Evolutionary conservation across 2,797 vertebrate species (phyloP).

Genomic region (Mus spretus): DNA sequence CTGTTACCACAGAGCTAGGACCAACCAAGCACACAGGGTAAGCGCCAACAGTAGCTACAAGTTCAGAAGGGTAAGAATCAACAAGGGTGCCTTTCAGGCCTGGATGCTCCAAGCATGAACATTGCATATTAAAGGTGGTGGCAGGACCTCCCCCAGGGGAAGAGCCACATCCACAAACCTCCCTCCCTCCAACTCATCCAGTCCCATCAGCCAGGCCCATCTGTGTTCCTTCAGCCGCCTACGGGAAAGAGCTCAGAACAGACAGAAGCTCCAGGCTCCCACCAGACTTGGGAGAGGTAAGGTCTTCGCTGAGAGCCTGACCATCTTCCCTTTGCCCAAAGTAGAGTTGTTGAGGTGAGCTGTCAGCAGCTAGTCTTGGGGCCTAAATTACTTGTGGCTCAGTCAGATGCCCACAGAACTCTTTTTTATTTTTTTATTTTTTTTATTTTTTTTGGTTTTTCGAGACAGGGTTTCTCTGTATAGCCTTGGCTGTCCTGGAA

Average conservation of each 20-base stretch:
- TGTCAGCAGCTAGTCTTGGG: neutral
- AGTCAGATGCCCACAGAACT: neutral
- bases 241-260: slow-evolving; percentile 82
- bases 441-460: no score
- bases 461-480: no score
- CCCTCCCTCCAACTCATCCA: slow-evolving; percentile 51
- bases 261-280: slow-evolving; percentile 69
- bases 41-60: neutral
- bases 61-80: neutral
- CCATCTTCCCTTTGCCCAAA: neutral
- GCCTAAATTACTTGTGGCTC: neutral
- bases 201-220: slow-evolving; percentile 77
- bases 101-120: neutral
- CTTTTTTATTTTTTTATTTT: neutral
- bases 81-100: neutral
- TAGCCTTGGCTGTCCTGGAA: no score
- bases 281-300: slow-evolving; percentile 55
- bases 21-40: no score
- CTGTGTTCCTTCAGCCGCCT: slow-evolving; percentile 81
- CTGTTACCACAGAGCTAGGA: neutral
- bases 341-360: neutral
- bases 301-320: slow-evolving; percentile 62
- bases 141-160: slow-evolving; percentile 10
- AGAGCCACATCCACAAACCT: slow-evolving; percentile 6
- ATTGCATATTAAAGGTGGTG: neutral